phyloP scores from a whole-genome alignment of 2,113 vertebrate species.

The Pelecanus crispus region DNA sequence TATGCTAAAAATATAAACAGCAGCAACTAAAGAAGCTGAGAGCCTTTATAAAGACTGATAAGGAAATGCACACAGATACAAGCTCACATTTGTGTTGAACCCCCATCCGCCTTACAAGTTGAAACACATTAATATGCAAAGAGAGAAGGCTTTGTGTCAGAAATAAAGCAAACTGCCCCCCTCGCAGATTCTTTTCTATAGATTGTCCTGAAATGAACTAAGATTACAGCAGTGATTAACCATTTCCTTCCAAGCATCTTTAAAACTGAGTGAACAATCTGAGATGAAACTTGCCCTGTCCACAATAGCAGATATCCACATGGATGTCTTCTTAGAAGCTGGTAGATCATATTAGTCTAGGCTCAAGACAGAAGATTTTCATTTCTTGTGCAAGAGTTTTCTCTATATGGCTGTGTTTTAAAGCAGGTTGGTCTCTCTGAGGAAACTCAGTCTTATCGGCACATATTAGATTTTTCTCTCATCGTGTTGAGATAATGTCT shows the following conservation, averaged over 20 bases:
- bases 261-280: background rate
- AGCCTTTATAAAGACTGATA: background rate
- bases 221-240: background rate
- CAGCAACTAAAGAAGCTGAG: background rate
- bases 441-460: background rate
- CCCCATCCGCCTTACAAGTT: background rate
- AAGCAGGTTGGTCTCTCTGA: background rate
- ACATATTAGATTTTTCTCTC: background rate
- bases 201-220: background rate
- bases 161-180: background rate
- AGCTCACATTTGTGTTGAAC: background rate
- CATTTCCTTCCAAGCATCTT: background rate
- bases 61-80: background rate
- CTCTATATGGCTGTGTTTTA: background rate
- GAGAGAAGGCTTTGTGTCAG: background rate
- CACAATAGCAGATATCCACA: background rate
- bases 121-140: background rate
- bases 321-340: background rate
- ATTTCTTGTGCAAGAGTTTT: background rate
- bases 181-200: background rate
- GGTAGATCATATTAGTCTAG: background rate
- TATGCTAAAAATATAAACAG: background rate
- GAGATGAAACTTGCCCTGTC: background rate
- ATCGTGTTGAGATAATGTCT: background rate
- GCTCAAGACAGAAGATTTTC: background rate